These are phyloP conservation scores for Magallana nippona DNA, from an alignment of 2,888 invertebrate genomes.

Conservation along the genomic window DNA sequence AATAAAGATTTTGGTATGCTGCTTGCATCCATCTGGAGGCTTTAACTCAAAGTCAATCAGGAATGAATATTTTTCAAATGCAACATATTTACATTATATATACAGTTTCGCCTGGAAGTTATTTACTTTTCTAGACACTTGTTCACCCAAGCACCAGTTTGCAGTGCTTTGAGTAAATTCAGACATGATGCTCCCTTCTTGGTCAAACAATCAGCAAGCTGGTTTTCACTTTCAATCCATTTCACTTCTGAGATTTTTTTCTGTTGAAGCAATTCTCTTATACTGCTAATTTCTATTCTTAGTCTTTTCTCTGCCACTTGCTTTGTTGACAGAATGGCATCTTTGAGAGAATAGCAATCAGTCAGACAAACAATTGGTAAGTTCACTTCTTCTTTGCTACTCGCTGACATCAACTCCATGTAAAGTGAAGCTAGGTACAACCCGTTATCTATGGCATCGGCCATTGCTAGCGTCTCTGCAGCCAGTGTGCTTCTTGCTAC, in stretches of 20 bases:
- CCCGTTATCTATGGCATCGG: constrained; percentile 40
- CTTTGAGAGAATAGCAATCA: constrained; percentile 44
- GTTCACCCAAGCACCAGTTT: no score
- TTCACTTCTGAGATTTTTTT: constrained; percentile 32
- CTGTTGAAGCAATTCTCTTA: constrained; percentile 26
- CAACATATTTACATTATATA: no score
- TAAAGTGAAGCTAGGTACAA: constrained; percentile 9
- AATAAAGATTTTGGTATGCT: no score
- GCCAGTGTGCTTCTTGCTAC: constrained; percentile 57
- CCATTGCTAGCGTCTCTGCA: constrained; percentile 48
- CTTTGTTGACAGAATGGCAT: no score
- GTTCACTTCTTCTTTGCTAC: background rate
- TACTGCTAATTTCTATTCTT: constrained; percentile 31
- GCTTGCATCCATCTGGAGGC: no score
- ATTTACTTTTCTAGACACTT: no score
- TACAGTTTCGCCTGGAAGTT: no score
- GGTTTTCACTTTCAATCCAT: constrained; percentile 46
- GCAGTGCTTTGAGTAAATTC: no score
- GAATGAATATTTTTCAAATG: background rate
- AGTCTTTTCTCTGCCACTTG: constrained; percentile 32
- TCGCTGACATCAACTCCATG: constrained; percentile 14
- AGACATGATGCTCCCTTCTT: no score
- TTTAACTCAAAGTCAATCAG: no score
- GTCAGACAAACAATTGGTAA: constrained; percentile 51
- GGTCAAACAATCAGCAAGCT: no score